Base-by-base conservation (phyloP, 2,888 invertebrate genomes). In the Zaprionus lineosus region DNA sequence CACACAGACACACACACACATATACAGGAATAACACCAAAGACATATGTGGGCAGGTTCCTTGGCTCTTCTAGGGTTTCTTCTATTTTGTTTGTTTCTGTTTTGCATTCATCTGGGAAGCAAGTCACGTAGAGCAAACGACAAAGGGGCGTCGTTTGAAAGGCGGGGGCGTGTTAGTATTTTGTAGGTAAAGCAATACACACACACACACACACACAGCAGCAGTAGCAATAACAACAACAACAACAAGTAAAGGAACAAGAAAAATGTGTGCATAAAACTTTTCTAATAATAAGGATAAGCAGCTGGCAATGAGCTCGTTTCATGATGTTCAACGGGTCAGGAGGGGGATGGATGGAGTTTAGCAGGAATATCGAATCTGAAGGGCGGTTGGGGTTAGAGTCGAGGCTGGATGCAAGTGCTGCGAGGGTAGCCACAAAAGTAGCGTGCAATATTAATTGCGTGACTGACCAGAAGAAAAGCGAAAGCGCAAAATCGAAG, bases 231-330 rank as follows among this genome's bases (percentile, higher is more conserved):
- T 26, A 52, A 33, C 29, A 51, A 58, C 16, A 51, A 47, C 36
- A 57, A 55, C 28, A 56, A 67, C 58, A 59, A 36, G 47, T 26
- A 52, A 50, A 59, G 52, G 50, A 48, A 63, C 60, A 66, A 81
- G 73, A 67, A 64, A 81, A 78, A 78, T 84, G 74, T 84, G 85
- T 84, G 85, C 73, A 85, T 85, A 79, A 85, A 81, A 81, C 85
- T 85, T 81, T 85, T 81, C 85, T 85, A 83, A 81, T 81, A 85
- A 83, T 73, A 83, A 70, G 79, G 73, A 75, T 82, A 66, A 65
- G 72, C 66, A 72, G 68, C 66, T 71, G 68, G 72, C 68, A 68
- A 71, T 68, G 72, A 46, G 59, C 65, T 71, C 59, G 44, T 64
- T 71, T 53, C 47, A 41, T 24, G 5, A 9, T 3, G 1, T 5